Conservation (phyloP, 2,888 invertebrate species). For the Torymus auratus region DNA sequence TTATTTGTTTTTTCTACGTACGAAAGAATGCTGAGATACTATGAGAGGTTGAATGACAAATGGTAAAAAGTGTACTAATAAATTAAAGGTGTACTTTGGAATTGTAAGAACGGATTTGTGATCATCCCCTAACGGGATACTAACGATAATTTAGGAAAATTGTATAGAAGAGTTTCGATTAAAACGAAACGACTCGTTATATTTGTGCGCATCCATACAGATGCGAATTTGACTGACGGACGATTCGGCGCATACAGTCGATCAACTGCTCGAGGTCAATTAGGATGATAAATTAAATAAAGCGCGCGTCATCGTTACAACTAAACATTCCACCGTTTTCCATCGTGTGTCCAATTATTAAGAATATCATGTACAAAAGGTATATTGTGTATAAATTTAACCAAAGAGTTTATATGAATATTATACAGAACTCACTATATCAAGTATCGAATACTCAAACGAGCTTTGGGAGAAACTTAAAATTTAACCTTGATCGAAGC, state of each 20-base stretch:
- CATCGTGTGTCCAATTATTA: conserved; percentile 47
- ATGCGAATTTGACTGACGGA: not conserved
- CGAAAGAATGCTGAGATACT: not conserved
- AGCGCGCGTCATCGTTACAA: conserved; percentile 37
- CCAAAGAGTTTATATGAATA: conserved; percentile 49
- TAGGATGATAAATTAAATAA: conserved; percentile 16
- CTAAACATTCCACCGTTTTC: conserved; percentile 49
- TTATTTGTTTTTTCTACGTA: conserved; percentile 4
- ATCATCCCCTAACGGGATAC: conserved; percentile 49
- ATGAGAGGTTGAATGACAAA: not conserved
- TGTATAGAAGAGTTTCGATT: conserved; percentile 51
- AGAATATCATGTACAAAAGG: conserved; percentile 56
- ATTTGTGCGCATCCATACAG: conserved; percentile 6
- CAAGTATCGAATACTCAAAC: conserved; percentile 28
- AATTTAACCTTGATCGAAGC: conserved; percentile 18
- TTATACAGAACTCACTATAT: conserved; percentile 53
- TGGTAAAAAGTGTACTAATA: conserved; percentile 5
- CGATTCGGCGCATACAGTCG: conserved; percentile 10
- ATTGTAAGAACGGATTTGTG: conserved; percentile 57
- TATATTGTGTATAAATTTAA: conserved; percentile 55
- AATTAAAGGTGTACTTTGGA: conserved; percentile 50
- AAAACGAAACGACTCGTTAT: conserved; percentile 20
- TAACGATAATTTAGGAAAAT: conserved; percentile 49
- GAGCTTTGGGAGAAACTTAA: conserved; percentile 41
- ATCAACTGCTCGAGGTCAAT: conserved; percentile 29